Evolutionary conservation across 2,888 invertebrate genomes (phyloP), one percentile per base, ranked within the genome.

Genomic region (Rhamphomyia laevipes): DNA sequence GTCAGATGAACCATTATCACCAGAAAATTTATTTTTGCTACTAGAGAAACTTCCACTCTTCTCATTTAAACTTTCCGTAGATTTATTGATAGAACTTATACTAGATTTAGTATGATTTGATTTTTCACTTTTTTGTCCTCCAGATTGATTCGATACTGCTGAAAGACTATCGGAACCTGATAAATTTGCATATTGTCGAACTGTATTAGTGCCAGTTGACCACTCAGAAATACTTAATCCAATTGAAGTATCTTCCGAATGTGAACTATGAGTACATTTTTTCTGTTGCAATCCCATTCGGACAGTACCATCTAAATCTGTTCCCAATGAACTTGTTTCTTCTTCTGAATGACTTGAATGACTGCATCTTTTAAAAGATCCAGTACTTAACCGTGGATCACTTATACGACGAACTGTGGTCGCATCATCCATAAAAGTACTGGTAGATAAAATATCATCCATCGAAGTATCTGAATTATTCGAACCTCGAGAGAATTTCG

Each of bases 161-260:
- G 73, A 71, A 7, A 78, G 71, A 61, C 80, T 80, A 61, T 80
- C 80, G 11, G 80, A 80, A 27, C 82, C 83, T 0, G 84, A 84
- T 30, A 84, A 73, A 70, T 84, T 84, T 43, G 82, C 84, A 59
- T 84, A 88, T 63, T 87, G 84, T 1, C 84, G 79, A 1, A 88
- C 88, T 0, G 88, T 88, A 57, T 86, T 88, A 1, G 87, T 88
- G 46, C 87, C 88, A 35, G 87, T 88, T 0, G 88, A 88, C 87
- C 88, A 89, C 61, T 90, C 89, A 3, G 88, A 88, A 60, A 87
- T 82, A 61, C 88, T 88, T 30, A 89, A 71, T 16, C 88, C 88
- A 64, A 88, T 82, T 0, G 89, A 89, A 0, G 89, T 89, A 60
- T 89, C 89, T 67, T 89, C 88, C 7, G 88, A 87, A 68, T 87